Evolutionary conservation across 2,888 invertebrate genomes (phyloP).

Genomic region (Deilephila porcellus): DNA sequence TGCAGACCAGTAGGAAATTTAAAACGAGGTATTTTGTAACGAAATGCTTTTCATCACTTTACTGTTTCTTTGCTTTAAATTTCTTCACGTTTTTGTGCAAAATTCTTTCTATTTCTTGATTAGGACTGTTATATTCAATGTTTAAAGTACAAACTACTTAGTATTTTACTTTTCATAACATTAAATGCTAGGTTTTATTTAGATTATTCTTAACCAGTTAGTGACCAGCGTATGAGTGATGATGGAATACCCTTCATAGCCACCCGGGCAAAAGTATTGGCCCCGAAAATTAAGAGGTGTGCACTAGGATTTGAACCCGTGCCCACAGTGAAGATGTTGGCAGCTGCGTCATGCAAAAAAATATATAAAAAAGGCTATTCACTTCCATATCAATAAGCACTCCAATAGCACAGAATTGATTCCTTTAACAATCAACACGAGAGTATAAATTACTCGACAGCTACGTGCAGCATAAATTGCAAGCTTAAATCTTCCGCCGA

Average conservation of each 20-base stretch:
- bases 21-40: constrained; percentile 1
- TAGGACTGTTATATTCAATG: background rate
- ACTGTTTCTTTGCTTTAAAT: background rate
- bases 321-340: no score
- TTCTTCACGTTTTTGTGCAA: background rate
- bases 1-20: background rate
- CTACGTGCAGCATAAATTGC: background rate
- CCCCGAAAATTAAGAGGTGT: no score
- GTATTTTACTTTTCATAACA: no score
- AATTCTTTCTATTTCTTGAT: background rate
- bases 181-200: no score
- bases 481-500: background rate
- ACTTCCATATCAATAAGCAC: no score
- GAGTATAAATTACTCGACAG: background rate
- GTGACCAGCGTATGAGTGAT: no score
- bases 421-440: constrained; percentile 3
- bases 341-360: no score
- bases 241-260: no score
- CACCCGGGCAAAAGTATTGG: no score
- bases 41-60: constrained; percentile 9
- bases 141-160: background rate
- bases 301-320: no score
- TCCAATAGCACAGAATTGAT: background rate
- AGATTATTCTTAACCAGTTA: no score
- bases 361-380: no score